Conservation (phyloP, 2,888 invertebrate species). For the Halocaridina rubra region DNA sequence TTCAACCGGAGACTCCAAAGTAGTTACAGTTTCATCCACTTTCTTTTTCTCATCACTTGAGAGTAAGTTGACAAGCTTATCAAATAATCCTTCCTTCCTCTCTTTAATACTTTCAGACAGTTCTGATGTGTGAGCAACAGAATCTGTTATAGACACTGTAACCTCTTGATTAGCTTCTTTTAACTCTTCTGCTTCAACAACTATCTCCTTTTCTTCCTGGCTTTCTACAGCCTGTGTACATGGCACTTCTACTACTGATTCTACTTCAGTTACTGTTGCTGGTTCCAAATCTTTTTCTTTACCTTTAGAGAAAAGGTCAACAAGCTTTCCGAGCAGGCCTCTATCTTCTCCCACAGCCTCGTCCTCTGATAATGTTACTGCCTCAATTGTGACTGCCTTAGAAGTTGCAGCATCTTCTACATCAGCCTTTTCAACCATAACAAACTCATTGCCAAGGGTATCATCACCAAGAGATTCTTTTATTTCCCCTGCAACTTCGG, state of each 20-base stretch:
- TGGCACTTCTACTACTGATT: not conserved
- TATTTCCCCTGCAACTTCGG: too few species aligned
- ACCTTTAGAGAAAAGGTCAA: not conserved
- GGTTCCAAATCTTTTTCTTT: not conserved
- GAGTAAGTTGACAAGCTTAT: not conserved
- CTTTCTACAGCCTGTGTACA: not conserved
- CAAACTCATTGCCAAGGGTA: too few species aligned
- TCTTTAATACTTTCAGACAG: too few species aligned
- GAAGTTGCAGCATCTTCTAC: not conserved
- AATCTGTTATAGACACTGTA: too few species aligned
- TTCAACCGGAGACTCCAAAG: too few species aligned
- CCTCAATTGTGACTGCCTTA: not conserved
- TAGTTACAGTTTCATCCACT: too few species aligned
- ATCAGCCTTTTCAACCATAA: too few species aligned
- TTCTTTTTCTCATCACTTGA: not conserved
- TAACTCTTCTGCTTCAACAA: not conserved
- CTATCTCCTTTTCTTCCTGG: not conserved
- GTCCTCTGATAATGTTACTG: not conserved
- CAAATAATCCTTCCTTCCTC: conserved; percentile 9
- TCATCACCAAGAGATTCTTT: too few species aligned
- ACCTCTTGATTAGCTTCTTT: not conserved
- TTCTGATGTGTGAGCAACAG: too few species aligned
- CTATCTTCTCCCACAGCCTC: not conserved
- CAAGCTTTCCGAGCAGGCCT: not conserved
- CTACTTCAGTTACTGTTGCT: not conserved